Evolutionary conservation across 2,888 invertebrate genomes (phyloP), one percentile per base, ranked within the genome.

Genomic region (Polietes domitor): DNA sequence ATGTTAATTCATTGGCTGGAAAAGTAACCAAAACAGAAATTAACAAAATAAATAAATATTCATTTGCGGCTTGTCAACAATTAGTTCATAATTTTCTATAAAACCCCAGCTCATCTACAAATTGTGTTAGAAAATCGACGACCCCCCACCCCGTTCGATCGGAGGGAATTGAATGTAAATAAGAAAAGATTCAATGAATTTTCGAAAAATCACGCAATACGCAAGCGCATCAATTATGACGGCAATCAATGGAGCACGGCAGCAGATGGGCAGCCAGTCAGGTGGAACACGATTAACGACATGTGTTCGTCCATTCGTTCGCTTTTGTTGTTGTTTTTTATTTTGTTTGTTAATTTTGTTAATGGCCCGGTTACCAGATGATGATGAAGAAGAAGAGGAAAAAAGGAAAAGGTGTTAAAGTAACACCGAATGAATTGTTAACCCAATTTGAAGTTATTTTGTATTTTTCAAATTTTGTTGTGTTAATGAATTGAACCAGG

Each of bases 381-480:
- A 47, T 12, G n/a, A 21, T 2, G 6, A 21, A n/a, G n/a, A n/a
- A n/a, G n/a, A n/a, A n/a, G n/a, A n/a, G n/a, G n/a, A n/a, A n/a
- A n/a, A n/a, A n/a, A n/a, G n/a, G 10, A 55, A 55, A 55, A 55
- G 55, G 55, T 55, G 55, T 55, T 55, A 55, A 55, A 55, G 21
- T 55, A 53, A 53, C 55, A 10, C 55, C 4, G 21, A 21, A 7
- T 12, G 1, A 21, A 55, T 55, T 21, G 21, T 6, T 55, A 55
- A 55, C 55, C 55, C 10, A 24, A 55, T 55, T 55, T 55, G 55
- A 21, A 55, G 21, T 55, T 7, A 12, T 5, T 53, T 17, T 53
- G n/a, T 53, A 4, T 53, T 7, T 17, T 55, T 21, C 17, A 53
- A 17, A 6, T 47, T 17, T 17, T 32, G 32, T 32, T 53, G 50